Evolutionary conservation across 2,888 invertebrate species (phyloP), one percentile per base, ranked within the genome.

Genomic region (Tridacna gigas): DNA sequence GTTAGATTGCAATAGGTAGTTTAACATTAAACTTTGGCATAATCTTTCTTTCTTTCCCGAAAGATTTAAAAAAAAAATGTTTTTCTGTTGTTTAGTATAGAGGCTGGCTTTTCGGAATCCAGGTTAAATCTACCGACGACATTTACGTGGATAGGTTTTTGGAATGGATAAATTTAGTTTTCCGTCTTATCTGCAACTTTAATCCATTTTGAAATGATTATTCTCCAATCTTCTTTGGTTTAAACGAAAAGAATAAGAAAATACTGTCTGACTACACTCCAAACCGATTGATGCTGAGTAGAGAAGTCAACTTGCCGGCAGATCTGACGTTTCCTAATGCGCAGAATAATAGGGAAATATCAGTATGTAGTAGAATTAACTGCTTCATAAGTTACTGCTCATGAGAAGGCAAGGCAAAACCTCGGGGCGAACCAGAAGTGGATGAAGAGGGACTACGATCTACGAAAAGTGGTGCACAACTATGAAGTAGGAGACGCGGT

Each of bases 381-480:
- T 13, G 15, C 11, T 51, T 51, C 51, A 67, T 20, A 18, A 63
- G 67, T 18, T 25, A 22, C n/a, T 22, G 77, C 82, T 37, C 85
- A 85, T 63, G 74, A 75, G 0, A 28, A 66, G n/a, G 82, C 85
- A 3, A 37, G 85, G 18, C 26, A 77, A 56, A 77, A 25, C 11
- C 51, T 86, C 2, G 51, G 77, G 37, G 74, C 77, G 3, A 15
- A 25, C 4, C 73, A 78, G 60, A 65, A 26, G 5, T 18, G 51
- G 20, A 67, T 74, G 79, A 80, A 83, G 61, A 71, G 69, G 47
- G 45, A 80, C 25, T 80, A 86, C 25, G 83, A 83, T 61, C 51
- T 81, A 0, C 65, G 71, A 5, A 20, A 75, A 13, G 26, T 48
- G 18, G 28, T 65, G 22, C 18, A 48, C 3, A 22, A 66, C 15